A percentile compares a stretch with the other conserved stretches of the same genome.
Conservation (phyloP, 2,888 invertebrate genomes). For the Ormyrus thymus region DNA sequence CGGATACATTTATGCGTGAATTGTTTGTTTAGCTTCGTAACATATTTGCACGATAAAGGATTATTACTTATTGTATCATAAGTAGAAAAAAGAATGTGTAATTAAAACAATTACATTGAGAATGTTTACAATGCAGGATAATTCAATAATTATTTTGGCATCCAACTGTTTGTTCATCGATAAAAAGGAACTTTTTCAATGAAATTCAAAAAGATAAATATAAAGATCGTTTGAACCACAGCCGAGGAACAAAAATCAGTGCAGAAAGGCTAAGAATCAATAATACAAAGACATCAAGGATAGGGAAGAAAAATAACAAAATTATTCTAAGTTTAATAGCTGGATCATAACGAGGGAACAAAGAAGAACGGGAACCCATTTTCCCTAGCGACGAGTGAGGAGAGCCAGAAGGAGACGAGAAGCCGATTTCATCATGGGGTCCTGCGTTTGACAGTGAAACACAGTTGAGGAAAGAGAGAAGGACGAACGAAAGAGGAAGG, state of each 20-base stretch:
- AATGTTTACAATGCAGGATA: too few relatives aligned
- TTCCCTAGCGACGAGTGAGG: conserved; percentile 4
- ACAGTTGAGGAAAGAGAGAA: conserved; percentile 3
- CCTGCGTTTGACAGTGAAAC: conserved; percentile 52
- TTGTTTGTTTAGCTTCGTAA: too few relatives aligned
- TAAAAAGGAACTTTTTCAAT: too few relatives aligned
- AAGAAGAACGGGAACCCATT: conserved; percentile 37
- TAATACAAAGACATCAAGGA: too few relatives aligned
- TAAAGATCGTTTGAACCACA: neutral
- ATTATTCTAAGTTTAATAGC: conserved; percentile 24
- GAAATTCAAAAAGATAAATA: too few relatives aligned
- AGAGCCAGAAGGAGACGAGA: neutral
- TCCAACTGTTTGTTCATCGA: too few relatives aligned
- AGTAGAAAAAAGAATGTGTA: too few relatives aligned
- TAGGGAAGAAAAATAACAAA: conserved; percentile 7
- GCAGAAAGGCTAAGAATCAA: neutral
- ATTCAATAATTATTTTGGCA: too few relatives aligned
- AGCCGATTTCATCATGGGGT: conserved; percentile 4
- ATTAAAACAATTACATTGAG: too few relatives aligned
- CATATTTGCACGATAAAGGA: too few relatives aligned
- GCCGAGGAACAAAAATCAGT: neutral
- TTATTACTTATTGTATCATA: too few relatives aligned
- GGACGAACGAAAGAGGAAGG: neutral
- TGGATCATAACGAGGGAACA: conserved; percentile 33
- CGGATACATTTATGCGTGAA: too few relatives aligned